Evolutionary conservation across 2,888 invertebrate genomes (phyloP).

Genomic region (Erannis defoliaria): DNA sequence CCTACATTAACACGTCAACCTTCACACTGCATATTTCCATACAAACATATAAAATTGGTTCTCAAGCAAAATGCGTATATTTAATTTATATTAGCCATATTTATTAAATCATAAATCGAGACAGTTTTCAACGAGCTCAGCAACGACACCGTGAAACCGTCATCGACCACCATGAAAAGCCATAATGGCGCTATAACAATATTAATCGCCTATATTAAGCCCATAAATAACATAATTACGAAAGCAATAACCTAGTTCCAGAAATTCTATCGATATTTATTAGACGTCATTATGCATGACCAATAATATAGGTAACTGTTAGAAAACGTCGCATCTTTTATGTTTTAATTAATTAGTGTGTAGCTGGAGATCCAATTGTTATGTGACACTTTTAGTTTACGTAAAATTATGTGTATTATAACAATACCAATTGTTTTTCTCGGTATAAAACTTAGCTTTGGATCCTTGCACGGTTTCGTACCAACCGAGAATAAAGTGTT

Average conservation of each 20-base stretch:
- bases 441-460: too few relatives aligned
- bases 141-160: conserved; percentile 14
- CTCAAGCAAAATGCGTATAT: not conserved
- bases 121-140: conserved; percentile 23
- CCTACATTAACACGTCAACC: too few relatives aligned
- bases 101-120: conserved; percentile 25
- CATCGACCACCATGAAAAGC: conserved; percentile 27
- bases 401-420: not conserved
- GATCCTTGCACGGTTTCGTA: too few relatives aligned
- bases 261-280: conserved; percentile 31
- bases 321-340: conserved; percentile 16
- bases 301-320: conserved; percentile 26
- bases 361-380: conserved; percentile 1
- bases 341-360: conserved; percentile 19
- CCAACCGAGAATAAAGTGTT: too few relatives aligned
- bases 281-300: conserved; percentile 25
- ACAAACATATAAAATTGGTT: too few relatives aligned
- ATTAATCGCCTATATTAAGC: conserved; percentile 29
- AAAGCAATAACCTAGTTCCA: conserved; percentile 32
- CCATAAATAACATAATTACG: conserved; percentile 35
- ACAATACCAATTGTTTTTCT: too few relatives aligned
- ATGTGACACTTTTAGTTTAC: conserved; percentile 1
- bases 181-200: conserved; percentile 33
- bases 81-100: conserved; percentile 3
- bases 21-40: too few relatives aligned